These are phyloP conservation scores for Stenolophus ochropezus DNA, from an alignment of 2,888 invertebrate genomes.

Conservation along the genomic window DNA sequence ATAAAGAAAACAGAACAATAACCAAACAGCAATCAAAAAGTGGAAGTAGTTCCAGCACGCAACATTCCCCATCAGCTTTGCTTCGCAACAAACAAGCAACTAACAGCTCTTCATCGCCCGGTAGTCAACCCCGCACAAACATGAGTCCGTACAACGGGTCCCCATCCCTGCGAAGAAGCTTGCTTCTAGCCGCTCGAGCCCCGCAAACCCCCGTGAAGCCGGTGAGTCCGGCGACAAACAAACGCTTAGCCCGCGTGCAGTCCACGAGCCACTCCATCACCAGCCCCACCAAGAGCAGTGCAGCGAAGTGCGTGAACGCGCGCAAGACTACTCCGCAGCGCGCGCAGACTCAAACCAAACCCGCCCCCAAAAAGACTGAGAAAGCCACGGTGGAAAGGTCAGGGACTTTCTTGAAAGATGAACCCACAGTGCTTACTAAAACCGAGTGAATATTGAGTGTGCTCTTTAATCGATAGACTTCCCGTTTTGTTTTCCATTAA, in stretches of 20 bases:
- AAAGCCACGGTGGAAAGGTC: conserved; percentile 77
- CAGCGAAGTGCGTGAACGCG: conserved; percentile 74
- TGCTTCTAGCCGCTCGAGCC: conserved; percentile 75
- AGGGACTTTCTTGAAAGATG: conserved; percentile 85
- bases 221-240: conserved; percentile 69
- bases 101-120: conserved; percentile 24
- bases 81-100: conserved; percentile 58
- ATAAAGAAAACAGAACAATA: conserved; percentile 56
- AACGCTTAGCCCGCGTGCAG: conserved; percentile 46
- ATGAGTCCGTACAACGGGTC: conserved; percentile 69
- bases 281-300: conserved; percentile 78
- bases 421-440: conserved; percentile 79
- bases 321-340: conserved; percentile 33
- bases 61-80: conserved; percentile 65
- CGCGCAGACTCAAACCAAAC: conserved; percentile 11
- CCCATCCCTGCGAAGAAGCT: conserved; percentile 74
- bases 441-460: conserved; percentile 51
- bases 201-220: conserved; percentile 73
- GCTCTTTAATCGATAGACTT: conserved; percentile 30
- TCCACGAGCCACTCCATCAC: conserved; percentile 70
- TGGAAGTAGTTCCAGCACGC: conserved; percentile 62
- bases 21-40: conserved; percentile 59
- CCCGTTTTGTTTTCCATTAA: conserved; percentile 21
- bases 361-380: conserved; percentile 21
- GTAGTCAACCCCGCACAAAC: conserved; percentile 40